Evolutionary conservation across 2,888 invertebrate species (phyloP).

Genomic region (Tridacna crocea): DNA sequence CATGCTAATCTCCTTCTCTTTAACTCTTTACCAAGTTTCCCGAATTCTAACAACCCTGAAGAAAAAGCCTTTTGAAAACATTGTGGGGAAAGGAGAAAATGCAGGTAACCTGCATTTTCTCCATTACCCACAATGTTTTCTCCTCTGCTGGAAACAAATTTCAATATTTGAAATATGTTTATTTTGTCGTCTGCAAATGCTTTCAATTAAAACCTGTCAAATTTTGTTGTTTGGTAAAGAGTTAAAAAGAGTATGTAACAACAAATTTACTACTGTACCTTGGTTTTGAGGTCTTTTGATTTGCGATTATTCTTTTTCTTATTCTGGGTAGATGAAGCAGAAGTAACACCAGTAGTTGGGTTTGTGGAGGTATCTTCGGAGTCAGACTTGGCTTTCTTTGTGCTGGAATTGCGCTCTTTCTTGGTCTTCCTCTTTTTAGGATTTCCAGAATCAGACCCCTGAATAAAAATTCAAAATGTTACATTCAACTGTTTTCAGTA

Average conservation of each 20-base stretch:
- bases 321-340: conserved; percentile 14
- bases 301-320: conserved; percentile 34
- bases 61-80: no score
- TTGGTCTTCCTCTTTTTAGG: conserved; percentile 41
- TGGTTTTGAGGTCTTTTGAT: conserved; percentile 45
- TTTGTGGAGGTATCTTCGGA: conserved; percentile 23
- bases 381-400: conserved; percentile 47
- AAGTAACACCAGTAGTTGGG: background rate
- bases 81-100: no score
- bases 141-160: no score
- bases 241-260: background rate
- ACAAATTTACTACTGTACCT: conserved; percentile 24
- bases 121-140: no score
- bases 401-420: conserved; percentile 38
- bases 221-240: background rate
- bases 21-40: no score
- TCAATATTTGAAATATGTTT: no score
- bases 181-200: no score
- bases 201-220: no score
- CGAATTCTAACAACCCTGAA: no score
- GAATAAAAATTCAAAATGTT: background rate
- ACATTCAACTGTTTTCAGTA: no score
- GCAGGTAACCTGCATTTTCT: no score
- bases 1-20: no score
- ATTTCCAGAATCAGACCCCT: conserved; percentile 13